Conservation (phyloP, 2,797 vertebrate genomes). For the Aulostomus chinensis region DNA sequence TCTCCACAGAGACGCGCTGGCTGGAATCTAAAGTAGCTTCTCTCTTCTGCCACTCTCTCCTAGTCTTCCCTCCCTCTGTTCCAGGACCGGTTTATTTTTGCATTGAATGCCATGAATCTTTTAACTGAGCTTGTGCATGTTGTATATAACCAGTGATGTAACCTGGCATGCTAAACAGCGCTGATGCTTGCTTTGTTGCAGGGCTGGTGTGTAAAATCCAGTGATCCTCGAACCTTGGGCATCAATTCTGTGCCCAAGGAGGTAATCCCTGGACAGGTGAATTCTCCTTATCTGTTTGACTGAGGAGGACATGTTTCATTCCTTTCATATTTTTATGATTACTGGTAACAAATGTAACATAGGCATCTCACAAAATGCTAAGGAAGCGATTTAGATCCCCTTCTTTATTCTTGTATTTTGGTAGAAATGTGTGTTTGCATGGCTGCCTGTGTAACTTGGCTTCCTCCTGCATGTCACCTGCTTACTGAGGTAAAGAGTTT, state of each 20-base stretch:
- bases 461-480: no score
- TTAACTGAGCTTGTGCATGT: no score
- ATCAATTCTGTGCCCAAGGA: slow-evolving; percentile 84
- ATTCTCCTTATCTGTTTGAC: slow-evolving; percentile 25
- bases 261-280: slow-evolving; percentile 87
- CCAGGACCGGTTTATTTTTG: no score
- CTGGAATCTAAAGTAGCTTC: slow-evolving; percentile 42
- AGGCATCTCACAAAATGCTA: no score
- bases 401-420: neutral
- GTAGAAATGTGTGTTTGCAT: slow-evolving; percentile 3
- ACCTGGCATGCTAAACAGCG: slow-evolving; percentile 26
- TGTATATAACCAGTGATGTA: no score
- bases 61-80: neutral
- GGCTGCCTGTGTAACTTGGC: slow-evolving; percentile 1
- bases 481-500: no score
- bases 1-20: slow-evolving; percentile 29
- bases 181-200: slow-evolving; percentile 75
- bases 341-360: no score
- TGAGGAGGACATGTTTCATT: slow-evolving; percentile 5
- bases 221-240: slow-evolving; percentile 77
- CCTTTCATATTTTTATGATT: no score
- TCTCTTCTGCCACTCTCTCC: slow-evolving; percentile 6
- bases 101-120: no score
- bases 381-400: no score
- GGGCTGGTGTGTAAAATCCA: slow-evolving; percentile 88